Base-by-base conservation (phyloP, 1,140 invertebrate genomes). In the Drosophila ananassae region DNA sequence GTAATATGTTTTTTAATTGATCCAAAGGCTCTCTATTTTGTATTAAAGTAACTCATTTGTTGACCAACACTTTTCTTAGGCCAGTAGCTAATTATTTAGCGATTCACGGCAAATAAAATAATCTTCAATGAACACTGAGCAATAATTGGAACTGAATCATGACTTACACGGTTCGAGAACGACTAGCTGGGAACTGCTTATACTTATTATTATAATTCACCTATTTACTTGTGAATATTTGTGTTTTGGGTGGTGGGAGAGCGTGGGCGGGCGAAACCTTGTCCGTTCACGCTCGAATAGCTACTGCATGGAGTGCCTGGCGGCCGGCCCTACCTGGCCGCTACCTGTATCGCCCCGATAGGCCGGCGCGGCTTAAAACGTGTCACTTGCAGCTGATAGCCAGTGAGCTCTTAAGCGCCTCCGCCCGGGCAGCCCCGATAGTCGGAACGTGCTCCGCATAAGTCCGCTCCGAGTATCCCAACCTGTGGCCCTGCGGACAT, bases 231-330 rank as follows among this genome's bases (percentile, higher is more conserved):
- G 17, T 17, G 24, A 37, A 41, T 51, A 57, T 68, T 21, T 32
- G 9, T 34, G 41, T 47, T 13, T 4, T 9, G 6, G 24, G 24
- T 47, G 13, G 9, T 9, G 5, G 44, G 30, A 34, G 44, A 48
- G 32, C 52, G 46, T 28, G 32, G 41, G 66, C 39, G 32, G 30
- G 66, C 24, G 9, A 57, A 69, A 75, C 57, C 55, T 60, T 34
- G 54, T 58, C 62, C 56, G 74, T 82, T 77, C 67, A 77, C 78
- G 77, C 68, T 50, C 47, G 44, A 78, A 39, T 60, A 9, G 67
- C 28, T 48, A 80, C 62, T 78, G 51, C 22, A 34, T 25, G 32
- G 61, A 37, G 53, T 32, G 22, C 53, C 32, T 34, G 21, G 37
- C 34, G 13, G 30, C 37, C 44, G 34, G 51, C 51, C 51, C 44